A percentile compares a stretch with the other conserved stretches of the same genome.
Conservation (phyloP, 2,888 invertebrate species). For the Macrophya annulata region DNA sequence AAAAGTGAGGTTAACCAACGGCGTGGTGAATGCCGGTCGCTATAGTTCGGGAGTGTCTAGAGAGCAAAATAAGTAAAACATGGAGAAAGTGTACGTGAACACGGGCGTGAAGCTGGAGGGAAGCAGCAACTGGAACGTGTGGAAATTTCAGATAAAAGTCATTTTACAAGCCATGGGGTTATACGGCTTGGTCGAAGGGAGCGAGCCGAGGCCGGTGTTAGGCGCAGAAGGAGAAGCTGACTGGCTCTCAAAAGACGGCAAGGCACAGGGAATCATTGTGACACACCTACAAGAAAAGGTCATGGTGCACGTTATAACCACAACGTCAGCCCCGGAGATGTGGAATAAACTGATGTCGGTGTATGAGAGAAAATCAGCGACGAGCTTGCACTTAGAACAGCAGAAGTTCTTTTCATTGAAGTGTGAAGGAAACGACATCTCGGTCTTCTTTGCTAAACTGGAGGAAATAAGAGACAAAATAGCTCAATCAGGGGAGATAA, state of each 20-base stretch:
- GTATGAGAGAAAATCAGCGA: conserved; percentile 62
- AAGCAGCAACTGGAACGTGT: conserved; percentile 31
- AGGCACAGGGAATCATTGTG: conserved; percentile 66
- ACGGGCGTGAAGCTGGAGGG: conserved; percentile 12
- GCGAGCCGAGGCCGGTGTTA: background rate
- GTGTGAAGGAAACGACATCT: conserved; percentile 57
- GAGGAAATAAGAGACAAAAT: background rate
- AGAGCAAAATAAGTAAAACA: background rate
- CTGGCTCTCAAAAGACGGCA: conserved; percentile 62
- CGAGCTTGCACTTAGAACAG: background rate
- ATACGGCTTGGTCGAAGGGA: background rate
- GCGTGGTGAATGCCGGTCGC: background rate
- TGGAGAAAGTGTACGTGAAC: background rate
- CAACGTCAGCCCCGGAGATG: conserved; percentile 65
- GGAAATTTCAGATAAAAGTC: conserved; percentile 47
- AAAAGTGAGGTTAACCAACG: background rate
- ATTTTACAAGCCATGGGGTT: conserved; percentile 8
- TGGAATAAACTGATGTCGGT: conserved; percentile 66
- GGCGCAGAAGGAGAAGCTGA: background rate
- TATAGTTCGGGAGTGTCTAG: background rate
- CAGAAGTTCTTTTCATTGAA: conserved; percentile 50
- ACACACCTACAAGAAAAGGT: conserved; percentile 62
- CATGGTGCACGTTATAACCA: conserved; percentile 65
- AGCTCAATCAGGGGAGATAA: background rate
- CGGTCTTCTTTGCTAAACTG: background rate